phyloP scores from a whole-genome alignment of 64 coral and sea anemone species.

The Acropora tenuis region DNA sequence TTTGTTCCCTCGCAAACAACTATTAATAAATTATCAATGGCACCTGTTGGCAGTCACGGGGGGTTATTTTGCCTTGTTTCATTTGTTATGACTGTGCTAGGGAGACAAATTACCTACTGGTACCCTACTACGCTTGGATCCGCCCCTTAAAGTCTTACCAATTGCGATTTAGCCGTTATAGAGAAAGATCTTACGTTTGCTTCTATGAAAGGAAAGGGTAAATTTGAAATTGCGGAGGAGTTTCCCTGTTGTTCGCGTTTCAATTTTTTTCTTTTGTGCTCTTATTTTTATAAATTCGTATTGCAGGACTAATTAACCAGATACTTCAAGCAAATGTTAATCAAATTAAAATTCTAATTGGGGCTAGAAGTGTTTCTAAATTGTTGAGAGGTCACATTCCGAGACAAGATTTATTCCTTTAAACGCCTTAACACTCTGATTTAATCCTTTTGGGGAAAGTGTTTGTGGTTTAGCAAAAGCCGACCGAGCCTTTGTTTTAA shows the following conservation, averaged over 20 bases:
- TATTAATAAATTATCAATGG: slow-evolving; percentile 36
- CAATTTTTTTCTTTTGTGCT: not conserved
- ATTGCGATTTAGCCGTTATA: not conserved
- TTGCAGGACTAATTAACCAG: not conserved
- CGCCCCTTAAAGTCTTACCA: not conserved
- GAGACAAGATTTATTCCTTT: not conserved
- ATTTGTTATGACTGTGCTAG: slow-evolving; percentile 35
- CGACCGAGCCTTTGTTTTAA: not conserved
- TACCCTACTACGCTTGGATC: slow-evolving; percentile 20
- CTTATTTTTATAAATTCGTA: not conserved
- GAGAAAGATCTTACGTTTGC: not conserved
- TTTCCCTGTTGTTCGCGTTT: not conserved
- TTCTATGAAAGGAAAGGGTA: not conserved
- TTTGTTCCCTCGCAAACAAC: not conserved
- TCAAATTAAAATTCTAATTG: not conserved
- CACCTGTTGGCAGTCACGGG: slow-evolving; percentile 19
- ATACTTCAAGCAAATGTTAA: not conserved
- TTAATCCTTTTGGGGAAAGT: not conserved
- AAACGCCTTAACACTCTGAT: not conserved
- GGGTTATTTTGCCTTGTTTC: slow-evolving; percentile 29
- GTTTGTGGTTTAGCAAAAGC: not conserved
- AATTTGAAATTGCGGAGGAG: not conserved
- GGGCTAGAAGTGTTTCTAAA: not conserved
- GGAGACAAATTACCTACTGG: not conserved
- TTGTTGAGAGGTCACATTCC: not conserved